Evolutionary conservation across 2,113 vertebrate species (phyloP), one percentile per base, ranked within the genome.

Genomic region (Pedionomus torquatus): DNA sequence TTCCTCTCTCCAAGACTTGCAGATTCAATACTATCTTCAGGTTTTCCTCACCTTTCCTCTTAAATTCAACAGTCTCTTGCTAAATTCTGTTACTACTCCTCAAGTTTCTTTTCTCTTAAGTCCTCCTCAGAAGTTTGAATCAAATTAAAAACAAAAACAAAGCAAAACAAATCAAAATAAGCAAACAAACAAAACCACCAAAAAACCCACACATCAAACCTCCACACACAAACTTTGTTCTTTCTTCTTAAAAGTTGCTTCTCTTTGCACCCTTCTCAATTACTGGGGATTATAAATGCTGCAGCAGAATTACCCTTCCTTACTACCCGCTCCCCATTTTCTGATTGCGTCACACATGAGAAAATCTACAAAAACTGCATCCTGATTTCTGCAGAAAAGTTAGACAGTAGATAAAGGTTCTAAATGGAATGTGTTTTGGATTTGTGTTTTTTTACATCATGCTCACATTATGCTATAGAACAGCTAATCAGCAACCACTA

Each of bases 351-450:
- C 13, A 51, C 18, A 48, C 24, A 48, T 5, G 2, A n/a, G 54
- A 82, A 90, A 77, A 33, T 0, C 10, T 5, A 37, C 5, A 14
- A 54, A 83, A 68, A 43, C 7, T 4, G 19, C 6, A 24, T 13
- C 48, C 25, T 46, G 17, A 54, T 46, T 79, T 43, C 68, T 83
- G 10, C n/a, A 90, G 60, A 46, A 66, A 31, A 82, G 6, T 43
- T 64, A 79, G 10, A 26, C 11, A 20, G 5, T 9, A 51, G 17
- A 35, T 17, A 24, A 90, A 48, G 18, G 57, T 24, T 11, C 17
- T 49, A 33, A 70, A 57, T 74, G 8, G 5, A 71, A 46, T 5
- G 3, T 4, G 8, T 0, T 44, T 68, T 64, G 31, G 1, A 44
- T 51, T 86, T 52, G 7, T 41, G 10, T 4, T 31, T 61, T 61